phyloP scores from a whole-genome alignment of 2,113 vertebrate species.

The Engraulis encrasicolus region DNA sequence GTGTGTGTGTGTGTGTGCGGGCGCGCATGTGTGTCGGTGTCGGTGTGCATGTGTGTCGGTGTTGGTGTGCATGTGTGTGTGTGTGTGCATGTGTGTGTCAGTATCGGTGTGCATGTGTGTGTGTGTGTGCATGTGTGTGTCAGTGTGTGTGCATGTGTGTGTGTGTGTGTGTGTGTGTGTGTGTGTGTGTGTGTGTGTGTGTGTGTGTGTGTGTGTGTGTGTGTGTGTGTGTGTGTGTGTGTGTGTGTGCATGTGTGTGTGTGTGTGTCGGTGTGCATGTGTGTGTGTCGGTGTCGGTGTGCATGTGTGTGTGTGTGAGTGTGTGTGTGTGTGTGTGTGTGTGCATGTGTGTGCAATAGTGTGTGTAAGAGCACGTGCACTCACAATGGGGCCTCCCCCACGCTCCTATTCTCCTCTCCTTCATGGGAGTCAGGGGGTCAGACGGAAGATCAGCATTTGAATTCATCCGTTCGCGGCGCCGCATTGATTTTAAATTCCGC shows the following conservation, averaged over 20 bases:
- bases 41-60: too few species aligned
- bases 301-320: constrained; percentile 23
- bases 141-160: constrained; percentile 12
- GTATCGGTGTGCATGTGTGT: not conserved
- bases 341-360: not conserved
- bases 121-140: too few species aligned
- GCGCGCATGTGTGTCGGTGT: not conserved
- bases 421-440: constrained; percentile 6
- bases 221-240: not conserved
- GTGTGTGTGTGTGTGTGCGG: too few species aligned
- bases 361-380: constrained; percentile 14
- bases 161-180: too few species aligned
- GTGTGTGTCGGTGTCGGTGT: too few species aligned
- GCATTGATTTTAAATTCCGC: constrained; percentile 29
- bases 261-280: too few species aligned
- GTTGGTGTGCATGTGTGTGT: too few species aligned
- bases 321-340: constrained; percentile 25
- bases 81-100: too few species aligned
- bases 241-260: not conserved
- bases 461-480: not conserved
- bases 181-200: constrained; percentile 12
- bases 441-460: not conserved
- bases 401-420: not conserved
- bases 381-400: not conserved
- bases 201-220: too few species aligned